Base-by-base conservation (phyloP, 2,113 vertebrate genomes). In the Capreolus pygargus region DNA sequence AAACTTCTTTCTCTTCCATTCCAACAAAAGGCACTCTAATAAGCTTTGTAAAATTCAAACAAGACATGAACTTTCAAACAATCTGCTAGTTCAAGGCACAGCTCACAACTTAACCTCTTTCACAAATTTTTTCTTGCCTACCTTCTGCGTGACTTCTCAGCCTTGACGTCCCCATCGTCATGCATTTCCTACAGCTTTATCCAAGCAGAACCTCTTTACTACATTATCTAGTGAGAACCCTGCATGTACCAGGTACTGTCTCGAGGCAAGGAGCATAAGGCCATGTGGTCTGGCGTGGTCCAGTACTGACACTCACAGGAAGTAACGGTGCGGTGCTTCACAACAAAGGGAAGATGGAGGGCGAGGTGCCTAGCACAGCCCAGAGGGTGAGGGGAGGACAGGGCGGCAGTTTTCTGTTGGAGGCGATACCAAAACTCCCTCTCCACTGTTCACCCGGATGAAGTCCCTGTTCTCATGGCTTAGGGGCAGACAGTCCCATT, bases 311-410 rank as follows among this genome's bases (percentile, higher is more conserved):
- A 54, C 33, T n/a, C 3, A 3, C 39, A 45, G 43, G 55, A 52
- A 25, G 43, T 17, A 25, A 17, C 0, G 5, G 19, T 39, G 10
- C 3, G 16, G 57, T 0, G 27, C 61, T 6, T 28, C 10, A 90
- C 1, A 13, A 28, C 23, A 11, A 3, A 36, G 5, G 5, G 54
- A 5, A 17, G 1, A 11, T 21, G 11, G 13, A 30, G 52, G 58
- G 21, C 39, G 2, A 39, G 58, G 84, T 1, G 1, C 21, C 57
- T 7, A 39, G 36, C 87, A 50, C 6, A 14, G 70, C 19, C 10
- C 0, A 11, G 21, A 12, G 21, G 33, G 15, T 1, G 3, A 0
- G 52, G 43, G 33, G 2, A 78, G 15, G 30, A 39, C 28, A 16
- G 39, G 74, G 45, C 11, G 12, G 70, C 15, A 5, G 23, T 50